Base-by-base conservation (phyloP, 2,888 invertebrate genomes). In the Xestia rhomboidea region DNA sequence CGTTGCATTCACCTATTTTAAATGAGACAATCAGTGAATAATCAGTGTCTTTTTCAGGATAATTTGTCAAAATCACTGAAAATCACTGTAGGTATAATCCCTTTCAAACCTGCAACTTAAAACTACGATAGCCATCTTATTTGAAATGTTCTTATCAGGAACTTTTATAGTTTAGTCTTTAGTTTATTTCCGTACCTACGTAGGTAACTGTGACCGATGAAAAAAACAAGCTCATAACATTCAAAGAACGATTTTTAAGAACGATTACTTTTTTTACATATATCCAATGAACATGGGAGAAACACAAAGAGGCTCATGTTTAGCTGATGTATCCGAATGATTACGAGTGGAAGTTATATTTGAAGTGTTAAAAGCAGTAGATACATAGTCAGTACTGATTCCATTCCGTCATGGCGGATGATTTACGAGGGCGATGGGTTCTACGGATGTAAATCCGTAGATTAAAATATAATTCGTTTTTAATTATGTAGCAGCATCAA, bases 341-440 rank as follows among this genome's bases (percentile, higher is more conserved):
- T 82, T 72, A 79, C 41, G 21, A 76, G 51, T 38, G 21, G n/a
- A 70, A 68, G 68, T 84, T 81, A 81, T 84, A 78, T 49, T 75
- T 57, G 24, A 82, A 75, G 82, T 85, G 84, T 73, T 84, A 85
- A 82, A 82, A 84, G 72, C 66, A 54, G 76, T 54, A 21, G 57
- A 68, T 76, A 66, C 34, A 38, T 62, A 46, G 0, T 41, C 62
- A 46, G n/a, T 72, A 67, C 75, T 82, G 63, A 64, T 76, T 79
- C 70, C 38, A 60, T 72, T 68, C 73, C 83, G 81, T 75, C 86
- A 85, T 78, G 85, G 83, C 62, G 34, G 30, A 81, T 86, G 84
- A 79, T 73, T 85, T 81, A 73, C 51, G 76, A 79, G 81, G 78
- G 81, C 83, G 70, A 76, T 67, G 82, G 57, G 64, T 68, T 62